Percentiles rank a stretch among this genome's conserved stretches.
Conservation (phyloP, 2,888 invertebrate species). For the Hartigia nigra region DNA sequence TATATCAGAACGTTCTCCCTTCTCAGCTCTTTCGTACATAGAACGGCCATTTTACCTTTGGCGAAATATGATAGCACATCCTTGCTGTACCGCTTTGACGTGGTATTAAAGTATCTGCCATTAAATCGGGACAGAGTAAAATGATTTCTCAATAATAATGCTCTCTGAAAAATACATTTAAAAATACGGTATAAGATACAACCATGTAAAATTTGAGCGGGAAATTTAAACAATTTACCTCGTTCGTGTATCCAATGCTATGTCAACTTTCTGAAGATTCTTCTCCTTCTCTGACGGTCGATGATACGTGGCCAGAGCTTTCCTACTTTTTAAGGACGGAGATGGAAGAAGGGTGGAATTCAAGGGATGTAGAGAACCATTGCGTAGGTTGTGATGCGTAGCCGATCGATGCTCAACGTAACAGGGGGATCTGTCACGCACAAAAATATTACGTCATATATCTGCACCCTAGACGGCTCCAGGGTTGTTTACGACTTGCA, state of each 20-base stretch:
- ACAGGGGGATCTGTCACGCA: slow-evolving; percentile 57
- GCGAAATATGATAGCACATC: not conserved
- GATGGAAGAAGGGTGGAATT: not conserved
- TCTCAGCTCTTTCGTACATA: not conserved
- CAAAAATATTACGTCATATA: slow-evolving; percentile 60
- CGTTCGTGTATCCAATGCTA: not conserved
- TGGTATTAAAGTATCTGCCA: not conserved
- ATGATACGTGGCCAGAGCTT: not conserved
- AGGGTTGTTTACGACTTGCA: slow-evolving; percentile 57
- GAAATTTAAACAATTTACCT: not conserved
- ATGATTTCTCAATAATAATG: not conserved
- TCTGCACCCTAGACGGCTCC: slow-evolving; percentile 53
- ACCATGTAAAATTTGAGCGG: too few species aligned
- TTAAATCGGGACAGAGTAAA: not conserved
- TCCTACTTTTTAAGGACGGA: not conserved
- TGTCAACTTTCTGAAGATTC: not conserved
- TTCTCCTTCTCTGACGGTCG: not conserved
- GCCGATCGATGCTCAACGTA: slow-evolving; percentile 53
- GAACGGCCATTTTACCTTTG: not conserved
- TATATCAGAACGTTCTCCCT: not conserved
- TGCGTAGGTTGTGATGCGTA: slow-evolving; percentile 41
- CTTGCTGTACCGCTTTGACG: not conserved
- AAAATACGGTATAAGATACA: too few species aligned
- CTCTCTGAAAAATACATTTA: not conserved
- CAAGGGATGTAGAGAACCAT: slow-evolving; percentile 13